Base-by-base conservation (phyloP, 2,888 invertebrate species). In the Callinectes sapidus region DNA sequence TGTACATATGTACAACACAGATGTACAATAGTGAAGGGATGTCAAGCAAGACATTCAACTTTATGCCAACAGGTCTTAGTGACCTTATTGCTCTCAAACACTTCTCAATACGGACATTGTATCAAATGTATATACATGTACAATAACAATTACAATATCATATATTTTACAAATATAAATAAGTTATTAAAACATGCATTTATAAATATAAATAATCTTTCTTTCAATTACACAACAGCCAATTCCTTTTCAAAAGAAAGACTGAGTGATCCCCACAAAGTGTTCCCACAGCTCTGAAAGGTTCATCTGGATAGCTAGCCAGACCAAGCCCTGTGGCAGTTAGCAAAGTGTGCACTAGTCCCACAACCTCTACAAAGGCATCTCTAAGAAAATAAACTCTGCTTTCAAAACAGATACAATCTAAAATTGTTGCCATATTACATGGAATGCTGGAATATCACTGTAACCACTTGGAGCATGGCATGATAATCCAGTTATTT, bases 321-420 rank as follows among this genome's bases (percentile, higher is more conserved):
- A 89, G 39, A 71, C 89, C 85, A 92, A 89, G 85, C 77, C 89
- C 87, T 32, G 92, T 89, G 86, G 85, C 39, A 61, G 61, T 55
- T 35, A 89, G 85, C 87, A 87, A 91, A 91, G 66, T 91, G 87
- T 92, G 85, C 92, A 92, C 85, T 92, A 92, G 54, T 66, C 92
- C 92, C 92, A 92, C 92, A 92, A 92, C 92, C 92, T 92, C 92
- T 92, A 92, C 90, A 61, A 54, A 86, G 89, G 39, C 88, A 77
- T 77, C 61, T 42, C 90, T 92, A 90, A 39, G 92, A 90, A 90
- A 92, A 90, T 87, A 92, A 92, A 92, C 88, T 87, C 77, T 90
- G 89, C 39, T 55, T 86, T 28, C 86, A 87, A 87, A 54, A 90
- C 87, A 87, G 66, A 77, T 90, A 92, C 92, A 54, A 90, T 92